A percentile compares a stretch with the other conserved stretches of the same genome.
Evolutionary conservation across 2,888 invertebrate species (phyloP).

Genomic region (Zaprionus bogoriensis): DNA sequence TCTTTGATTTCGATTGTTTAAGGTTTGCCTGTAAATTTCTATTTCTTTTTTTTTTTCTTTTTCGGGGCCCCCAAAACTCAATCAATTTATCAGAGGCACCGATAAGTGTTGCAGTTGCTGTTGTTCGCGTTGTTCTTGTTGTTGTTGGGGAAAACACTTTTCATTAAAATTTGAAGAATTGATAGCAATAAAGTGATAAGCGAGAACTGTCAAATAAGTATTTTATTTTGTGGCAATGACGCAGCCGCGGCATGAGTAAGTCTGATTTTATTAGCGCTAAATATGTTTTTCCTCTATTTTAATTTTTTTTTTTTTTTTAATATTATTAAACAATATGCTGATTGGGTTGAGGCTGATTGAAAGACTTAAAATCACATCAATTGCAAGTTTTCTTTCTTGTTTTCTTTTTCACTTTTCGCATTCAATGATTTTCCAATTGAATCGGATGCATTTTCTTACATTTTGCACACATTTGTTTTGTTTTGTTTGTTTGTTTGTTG

Average conservation of each 20-base stretch:
- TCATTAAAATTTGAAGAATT: conserved; percentile 64
- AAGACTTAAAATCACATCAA: conserved; percentile 56
- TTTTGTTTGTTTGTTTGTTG: conserved; percentile 33
- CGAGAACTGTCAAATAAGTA: conserved; percentile 58
- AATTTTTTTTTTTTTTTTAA: neutral
- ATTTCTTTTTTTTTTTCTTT: neutral
- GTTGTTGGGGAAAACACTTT: conserved; percentile 64
- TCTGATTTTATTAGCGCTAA: neutral
- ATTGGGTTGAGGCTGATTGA: no score
- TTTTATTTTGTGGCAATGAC: conserved; percentile 12
- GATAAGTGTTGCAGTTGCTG: conserved; percentile 47
- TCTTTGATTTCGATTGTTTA: conserved; percentile 54
- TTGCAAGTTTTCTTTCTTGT: conserved; percentile 25
- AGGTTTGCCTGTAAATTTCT: conserved; percentile 33
- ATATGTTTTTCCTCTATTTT: no score
- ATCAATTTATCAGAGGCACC: conserved; percentile 70
- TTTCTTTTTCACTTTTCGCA: conserved; percentile 3
- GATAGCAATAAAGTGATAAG: conserved; percentile 77
- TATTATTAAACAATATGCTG: neutral
- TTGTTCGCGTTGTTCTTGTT: conserved; percentile 25
- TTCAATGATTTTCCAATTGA: neutral
- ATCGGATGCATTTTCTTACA: conserved; percentile 52
- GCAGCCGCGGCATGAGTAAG: conserved; percentile 28
- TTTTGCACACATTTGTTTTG: conserved; percentile 63
- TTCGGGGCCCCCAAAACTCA: conserved; percentile 52